Conservation (phyloP, 2,888 invertebrate genomes). For the Drosophila paramelanica region DNA sequence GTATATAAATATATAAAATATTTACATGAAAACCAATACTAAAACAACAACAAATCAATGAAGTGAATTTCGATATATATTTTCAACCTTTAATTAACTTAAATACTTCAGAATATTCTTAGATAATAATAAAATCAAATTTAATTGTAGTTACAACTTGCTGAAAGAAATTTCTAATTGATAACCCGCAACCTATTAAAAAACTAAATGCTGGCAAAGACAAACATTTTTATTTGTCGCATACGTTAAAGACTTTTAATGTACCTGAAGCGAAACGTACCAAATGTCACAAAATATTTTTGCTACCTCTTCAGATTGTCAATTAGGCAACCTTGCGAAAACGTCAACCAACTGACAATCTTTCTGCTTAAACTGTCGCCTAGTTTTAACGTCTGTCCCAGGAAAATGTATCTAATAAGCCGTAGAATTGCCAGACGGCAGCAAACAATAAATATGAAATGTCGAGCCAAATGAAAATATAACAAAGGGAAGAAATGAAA, state of each 20-base stretch:
- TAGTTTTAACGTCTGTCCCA: not conserved
- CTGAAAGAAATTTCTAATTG: no score
- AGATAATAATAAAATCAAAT: no score
- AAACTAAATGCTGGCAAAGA: not conserved
- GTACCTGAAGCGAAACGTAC: not conserved
- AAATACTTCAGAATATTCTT: no score
- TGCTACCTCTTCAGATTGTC: slow-evolving; percentile 15
- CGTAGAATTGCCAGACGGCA: slow-evolving; percentile 14
- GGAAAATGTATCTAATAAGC: slow-evolving; percentile 14
- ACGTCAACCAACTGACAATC: slow-evolving; percentile 20
- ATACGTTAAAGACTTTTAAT: not conserved
- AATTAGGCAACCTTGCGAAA: slow-evolving; percentile 18
- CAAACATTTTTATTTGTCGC: not conserved
- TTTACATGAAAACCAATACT: not conserved
- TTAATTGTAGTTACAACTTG: no score
- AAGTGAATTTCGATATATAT: no score
- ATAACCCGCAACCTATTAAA: not conserved
- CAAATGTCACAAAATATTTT: slow-evolving; percentile 12
- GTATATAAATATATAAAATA: not conserved
- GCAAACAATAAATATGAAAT: slow-evolving; percentile 39
- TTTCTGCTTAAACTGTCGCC: slow-evolving; percentile 3
- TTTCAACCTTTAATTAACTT: no score
- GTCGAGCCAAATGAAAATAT: slow-evolving; percentile 31
- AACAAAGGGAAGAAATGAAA: slow-evolving; percentile 23
- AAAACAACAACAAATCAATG: no score